Conservation (phyloP, 1,140 invertebrate genomes). For the Sycophaga agraensis region DNA sequence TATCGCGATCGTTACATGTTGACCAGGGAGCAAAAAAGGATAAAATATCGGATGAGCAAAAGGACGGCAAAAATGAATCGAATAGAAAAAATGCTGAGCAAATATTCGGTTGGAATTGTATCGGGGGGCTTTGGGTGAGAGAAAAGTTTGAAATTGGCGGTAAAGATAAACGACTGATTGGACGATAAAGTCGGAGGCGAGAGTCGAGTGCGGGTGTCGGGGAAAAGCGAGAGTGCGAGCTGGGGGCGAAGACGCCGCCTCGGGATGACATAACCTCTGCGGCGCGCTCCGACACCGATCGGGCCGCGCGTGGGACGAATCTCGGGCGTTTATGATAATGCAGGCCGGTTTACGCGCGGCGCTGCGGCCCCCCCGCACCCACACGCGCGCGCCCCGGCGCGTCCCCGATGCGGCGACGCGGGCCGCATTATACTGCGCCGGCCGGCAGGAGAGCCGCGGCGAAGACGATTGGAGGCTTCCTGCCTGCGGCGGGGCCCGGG, state of each 20-base stretch:
- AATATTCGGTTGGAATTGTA: no score
- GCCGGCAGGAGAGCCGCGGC: slow-evolving; percentile 50
- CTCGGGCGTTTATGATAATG: slow-evolving; percentile 55
- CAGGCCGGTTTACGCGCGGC: slow-evolving; percentile 28
- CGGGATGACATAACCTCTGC: slow-evolving; percentile 45
- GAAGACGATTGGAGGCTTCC: slow-evolving; percentile 58
- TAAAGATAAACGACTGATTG: no score
- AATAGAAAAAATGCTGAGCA: no score
- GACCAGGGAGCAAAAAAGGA: no score
- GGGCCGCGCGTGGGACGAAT: slow-evolving; percentile 55
- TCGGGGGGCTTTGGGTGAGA: no score
- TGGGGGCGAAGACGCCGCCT: slow-evolving; percentile 37
- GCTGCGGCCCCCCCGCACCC: background rate
- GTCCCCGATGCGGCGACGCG: slow-evolving; percentile 51
- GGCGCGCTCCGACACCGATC: slow-evolving; percentile 53
- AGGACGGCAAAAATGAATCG: no score
- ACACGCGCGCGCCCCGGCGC: slow-evolving; percentile 20
- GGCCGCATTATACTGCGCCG: background rate
- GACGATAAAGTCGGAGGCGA: slow-evolving; percentile 9
- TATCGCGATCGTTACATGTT: no score
- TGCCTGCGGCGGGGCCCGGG: no score
- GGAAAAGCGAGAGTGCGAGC: slow-evolving; percentile 20
- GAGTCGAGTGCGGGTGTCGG: slow-evolving; percentile 9
- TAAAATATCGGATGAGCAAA: no score
- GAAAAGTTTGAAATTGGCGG: no score